Evolutionary conservation across 2,113 vertebrate species (phyloP).

Genomic region (Riparia riparia): DNA sequence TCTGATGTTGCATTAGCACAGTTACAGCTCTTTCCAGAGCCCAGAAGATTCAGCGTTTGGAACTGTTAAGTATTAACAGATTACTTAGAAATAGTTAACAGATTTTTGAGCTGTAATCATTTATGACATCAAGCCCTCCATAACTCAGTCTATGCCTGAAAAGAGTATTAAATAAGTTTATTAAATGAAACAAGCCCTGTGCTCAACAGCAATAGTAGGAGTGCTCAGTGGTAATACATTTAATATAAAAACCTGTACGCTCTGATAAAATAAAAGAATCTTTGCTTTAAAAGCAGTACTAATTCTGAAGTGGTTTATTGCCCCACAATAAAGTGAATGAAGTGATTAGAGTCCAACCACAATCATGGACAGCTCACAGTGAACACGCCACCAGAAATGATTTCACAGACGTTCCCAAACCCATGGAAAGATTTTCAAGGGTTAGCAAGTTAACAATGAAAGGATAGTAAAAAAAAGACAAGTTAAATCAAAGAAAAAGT

Average conservation of each 20-base stretch:
- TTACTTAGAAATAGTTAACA: not conserved
- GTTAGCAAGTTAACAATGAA: not conserved
- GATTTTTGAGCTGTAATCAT: not conserved
- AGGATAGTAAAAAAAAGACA: not conserved
- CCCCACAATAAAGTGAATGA: not conserved
- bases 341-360: not conserved
- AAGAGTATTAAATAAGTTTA: not conserved
- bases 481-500: not conserved
- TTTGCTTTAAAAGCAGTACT: not conserved
- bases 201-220: not conserved
- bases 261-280: not conserved
- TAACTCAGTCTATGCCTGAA: fast-evolving
- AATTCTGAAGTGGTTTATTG: constrained; percentile 1
- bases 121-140: not conserved
- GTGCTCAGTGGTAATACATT: not conserved
- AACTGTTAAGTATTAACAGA: not conserved
- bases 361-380: not conserved
- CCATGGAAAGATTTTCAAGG: not conserved
- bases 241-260: not conserved
- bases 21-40: not conserved
- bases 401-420: not conserved
- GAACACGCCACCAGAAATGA: not conserved
- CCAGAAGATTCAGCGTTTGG: not conserved
- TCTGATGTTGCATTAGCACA: not conserved
- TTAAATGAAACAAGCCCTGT: not conserved